Evolutionary conservation across 2,888 invertebrate genomes (phyloP), one percentile per base, ranked within the genome.

Genomic region (Tenthredo mesomela): DNA sequence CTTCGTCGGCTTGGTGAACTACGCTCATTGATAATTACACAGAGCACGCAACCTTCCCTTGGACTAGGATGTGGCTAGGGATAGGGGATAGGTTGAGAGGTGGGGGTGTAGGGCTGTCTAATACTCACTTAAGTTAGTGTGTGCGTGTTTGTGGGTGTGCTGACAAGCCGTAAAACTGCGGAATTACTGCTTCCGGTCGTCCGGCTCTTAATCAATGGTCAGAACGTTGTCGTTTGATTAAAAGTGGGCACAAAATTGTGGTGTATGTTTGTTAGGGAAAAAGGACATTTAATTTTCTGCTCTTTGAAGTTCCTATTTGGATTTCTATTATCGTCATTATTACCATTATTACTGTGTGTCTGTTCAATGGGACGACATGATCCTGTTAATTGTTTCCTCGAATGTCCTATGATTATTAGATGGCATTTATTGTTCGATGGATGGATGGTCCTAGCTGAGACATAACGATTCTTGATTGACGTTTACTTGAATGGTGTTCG

Each of bases 1-100:
- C 80, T 80, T 80, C 80, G 21, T 80, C 37, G 80, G 80, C 15
- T 10, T 50, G 77, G 77, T 33, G 80, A 61, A 80, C 61, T 86
- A 85, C 75, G 86, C 85, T 87, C 87, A 87, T 87, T 86, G 86
- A 87, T 87, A 87, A 87, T 87, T 87, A 87, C 86, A 50, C 73
- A 15, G 73, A 75, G 84, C 87, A 87, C 87, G 87, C 87, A 86
- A 87, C 85, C 82, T 65, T 86, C 82, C 43, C 12, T 37, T 29
- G 33, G 67, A 61, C 58, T 40, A 50, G 50, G 50, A 80, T 21
- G 77, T 29, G 50, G 54, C 33, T 47, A 54, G 50, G 80, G 25
- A 61, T 58, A 58, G 15, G 50, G 80, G 61, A 61, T 58, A 58
- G 21, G 43, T 21, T 18, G 15, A 33, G 40, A 61, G 58, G 61